These are phyloP conservation scores for cat (Felis catus) DNA, from an alignment of 2,113 vertebrate species.

Conservation along the genomic window DNA sequence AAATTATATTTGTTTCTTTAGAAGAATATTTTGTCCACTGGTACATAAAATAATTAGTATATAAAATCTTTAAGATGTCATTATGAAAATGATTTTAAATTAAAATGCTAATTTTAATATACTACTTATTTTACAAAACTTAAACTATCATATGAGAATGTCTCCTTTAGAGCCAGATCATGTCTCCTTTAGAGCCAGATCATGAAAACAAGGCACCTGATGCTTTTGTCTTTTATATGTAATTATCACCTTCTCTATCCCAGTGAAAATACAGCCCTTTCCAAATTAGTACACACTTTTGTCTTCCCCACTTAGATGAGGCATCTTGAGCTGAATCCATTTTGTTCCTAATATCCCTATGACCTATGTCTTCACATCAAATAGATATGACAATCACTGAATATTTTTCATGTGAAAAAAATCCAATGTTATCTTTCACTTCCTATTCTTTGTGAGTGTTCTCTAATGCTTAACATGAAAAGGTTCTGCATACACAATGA, in stretches of 20 bases:
- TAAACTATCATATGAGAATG: not conserved
- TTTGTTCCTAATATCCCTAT: not conserved
- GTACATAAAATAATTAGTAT: not conserved
- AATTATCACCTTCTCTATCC: not conserved
- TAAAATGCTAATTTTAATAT: not conserved
- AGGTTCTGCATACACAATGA: not conserved
- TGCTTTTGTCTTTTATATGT: not conserved
- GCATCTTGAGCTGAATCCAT: not conserved
- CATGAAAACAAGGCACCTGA: not conserved
- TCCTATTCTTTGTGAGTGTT: not conserved
- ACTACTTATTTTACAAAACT: not conserved
- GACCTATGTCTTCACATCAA: not conserved
- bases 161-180: not conserved
- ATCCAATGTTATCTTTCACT: not conserved
- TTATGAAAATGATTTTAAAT: slow-evolving; percentile 21
- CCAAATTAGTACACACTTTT: not conserved
- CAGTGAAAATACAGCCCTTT: not conserved
- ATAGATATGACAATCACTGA: not conserved
- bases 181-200: not conserved
- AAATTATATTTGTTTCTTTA: not conserved
- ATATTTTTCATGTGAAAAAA: not conserved
- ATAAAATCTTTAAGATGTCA: not conserved
- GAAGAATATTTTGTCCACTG: not conserved
- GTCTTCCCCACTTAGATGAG: not conserved
- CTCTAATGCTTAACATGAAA: not conserved